Evolutionary conservation across 2,113 vertebrate genomes (phyloP), one percentile per base, ranked within the genome.

Genomic region (Callocephalon fimbriatum): DNA sequence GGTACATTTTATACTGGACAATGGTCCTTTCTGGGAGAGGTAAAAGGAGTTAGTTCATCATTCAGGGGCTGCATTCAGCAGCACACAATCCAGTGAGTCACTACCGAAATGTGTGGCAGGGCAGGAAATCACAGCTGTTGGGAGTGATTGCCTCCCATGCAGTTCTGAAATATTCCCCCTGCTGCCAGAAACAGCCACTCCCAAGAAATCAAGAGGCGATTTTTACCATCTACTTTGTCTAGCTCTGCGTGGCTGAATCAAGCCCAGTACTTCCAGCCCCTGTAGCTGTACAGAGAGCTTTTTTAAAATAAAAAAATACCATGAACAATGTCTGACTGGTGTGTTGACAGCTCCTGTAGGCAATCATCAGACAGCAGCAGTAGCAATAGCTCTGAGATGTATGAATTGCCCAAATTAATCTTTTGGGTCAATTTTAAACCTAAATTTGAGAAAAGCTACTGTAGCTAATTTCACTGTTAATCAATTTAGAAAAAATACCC

Each of bases 51-150:
- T 79, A 76, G 51, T 77, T 95, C 92, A 86, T 56, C 79, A 42
- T 53, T 78, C 79, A 74, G 76, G 58, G 79, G 37, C 82, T 74
- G 65, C 71, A 93, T 97, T 97, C 91, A 95, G 70, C 65, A 87
- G 66, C 61, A 61, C 82, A 94, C 92, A 96, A 77, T 88, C 76
- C 86, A 86, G 59, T 92, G 92, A 96, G 59, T 94, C 93, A 94
- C 70, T 90, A 75, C 68, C 0, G 42, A 83, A 88, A n/a, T 15
- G 35, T 42, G 22, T 15, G 76, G 67, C 85, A 86, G 95, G 86
- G 51, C 93, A 96, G 93, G 93, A 94, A 96, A 87, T 45, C 84
- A 40, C 96, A 94, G 87, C 87, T 95, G 95, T 48, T 6, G 2
- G 67, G 62, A 80, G 58, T 6, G 51, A 56, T 56, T 47, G 58